A percentile compares a stretch with the other conserved stretches of the same genome.
Conservation (phyloP, 2,888 invertebrate species). For the Acronicta alni region DNA sequence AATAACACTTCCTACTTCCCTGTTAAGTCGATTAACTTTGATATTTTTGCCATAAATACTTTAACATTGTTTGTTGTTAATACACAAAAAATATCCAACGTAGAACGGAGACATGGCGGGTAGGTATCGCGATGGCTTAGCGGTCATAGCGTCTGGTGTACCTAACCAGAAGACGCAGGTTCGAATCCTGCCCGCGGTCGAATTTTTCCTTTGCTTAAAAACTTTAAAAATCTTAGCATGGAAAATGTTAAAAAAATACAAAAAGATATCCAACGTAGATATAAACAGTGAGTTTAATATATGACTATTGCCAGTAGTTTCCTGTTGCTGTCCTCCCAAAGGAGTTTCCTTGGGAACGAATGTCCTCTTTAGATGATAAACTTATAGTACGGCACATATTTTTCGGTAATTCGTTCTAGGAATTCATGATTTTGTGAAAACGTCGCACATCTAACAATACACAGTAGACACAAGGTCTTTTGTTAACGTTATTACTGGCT, state of each 20-base stretch:
- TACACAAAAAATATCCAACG: constrained; percentile 1
- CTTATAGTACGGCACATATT: constrained; percentile 32
- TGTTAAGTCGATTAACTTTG: constrained; percentile 13
- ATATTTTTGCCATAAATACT: constrained; percentile 17
- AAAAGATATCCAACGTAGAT: not conserved
- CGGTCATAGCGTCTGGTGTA: too few species aligned
- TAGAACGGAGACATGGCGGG: too few species aligned
- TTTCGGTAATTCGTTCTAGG: constrained; percentile 15
- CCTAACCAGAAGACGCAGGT: too few species aligned
- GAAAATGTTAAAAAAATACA: too few species aligned
- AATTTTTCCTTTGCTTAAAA: too few species aligned
- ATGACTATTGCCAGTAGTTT: constrained; percentile 31
- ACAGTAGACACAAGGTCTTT: not conserved
- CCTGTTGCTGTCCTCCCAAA: constrained; percentile 27
- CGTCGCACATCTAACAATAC: not conserved
- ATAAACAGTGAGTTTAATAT: constrained; percentile 12
- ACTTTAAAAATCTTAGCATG: too few species aligned
- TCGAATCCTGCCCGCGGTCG: too few species aligned
- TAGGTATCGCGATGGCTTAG: too few species aligned
- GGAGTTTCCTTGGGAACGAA: constrained; percentile 24
- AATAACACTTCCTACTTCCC: constrained; percentile 20
- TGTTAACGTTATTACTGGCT: not conserved
- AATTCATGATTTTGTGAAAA: constrained; percentile 19
- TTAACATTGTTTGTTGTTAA: too few species aligned
- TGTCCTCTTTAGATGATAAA: constrained; percentile 30